phyloP scores from a whole-genome alignment of 2,113 vertebrate genomes.

The Tyto alba region DNA sequence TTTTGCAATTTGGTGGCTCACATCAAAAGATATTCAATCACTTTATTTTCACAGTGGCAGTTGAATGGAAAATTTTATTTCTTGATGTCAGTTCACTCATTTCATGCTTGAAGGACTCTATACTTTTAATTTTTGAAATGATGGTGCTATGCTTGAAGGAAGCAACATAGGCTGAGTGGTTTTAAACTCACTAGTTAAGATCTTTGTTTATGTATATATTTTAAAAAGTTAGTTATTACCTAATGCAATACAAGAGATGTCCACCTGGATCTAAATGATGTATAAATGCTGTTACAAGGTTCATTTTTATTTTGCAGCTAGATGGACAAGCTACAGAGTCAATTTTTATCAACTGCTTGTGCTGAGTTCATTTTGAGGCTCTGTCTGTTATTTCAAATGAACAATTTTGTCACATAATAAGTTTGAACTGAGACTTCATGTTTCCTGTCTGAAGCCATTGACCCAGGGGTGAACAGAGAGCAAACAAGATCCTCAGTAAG shows the following conservation, averaged over 20 bases:
- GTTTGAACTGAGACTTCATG: neutral
- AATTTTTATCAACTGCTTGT: neutral
- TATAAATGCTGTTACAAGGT: neutral
- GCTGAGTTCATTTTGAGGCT: neutral
- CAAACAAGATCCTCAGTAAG: neutral
- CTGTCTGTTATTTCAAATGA: neutral
- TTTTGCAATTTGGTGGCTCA: neutral
- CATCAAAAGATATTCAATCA: conserved; percentile 7
- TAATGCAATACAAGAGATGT: neutral
- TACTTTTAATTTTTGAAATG: conserved; percentile 8
- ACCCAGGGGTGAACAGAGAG: neutral
- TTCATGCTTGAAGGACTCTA: conserved; percentile 10
- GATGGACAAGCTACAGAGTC: neutral
- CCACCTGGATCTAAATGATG: neutral
- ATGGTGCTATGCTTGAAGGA: neutral
- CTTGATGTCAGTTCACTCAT: conserved; percentile 14
- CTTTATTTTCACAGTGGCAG: conserved; percentile 6
- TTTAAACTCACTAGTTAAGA: neutral
- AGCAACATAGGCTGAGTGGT: neutral
- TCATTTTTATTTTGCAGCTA: neutral
- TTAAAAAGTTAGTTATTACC: neutral
- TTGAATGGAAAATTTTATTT: conserved; percentile 30
- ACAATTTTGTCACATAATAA: neutral
- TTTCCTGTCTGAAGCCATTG: neutral
- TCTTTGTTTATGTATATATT: neutral